phyloP scores from a whole-genome alignment of 2,113 vertebrate species.

The Oreocharis arfaki region DNA sequence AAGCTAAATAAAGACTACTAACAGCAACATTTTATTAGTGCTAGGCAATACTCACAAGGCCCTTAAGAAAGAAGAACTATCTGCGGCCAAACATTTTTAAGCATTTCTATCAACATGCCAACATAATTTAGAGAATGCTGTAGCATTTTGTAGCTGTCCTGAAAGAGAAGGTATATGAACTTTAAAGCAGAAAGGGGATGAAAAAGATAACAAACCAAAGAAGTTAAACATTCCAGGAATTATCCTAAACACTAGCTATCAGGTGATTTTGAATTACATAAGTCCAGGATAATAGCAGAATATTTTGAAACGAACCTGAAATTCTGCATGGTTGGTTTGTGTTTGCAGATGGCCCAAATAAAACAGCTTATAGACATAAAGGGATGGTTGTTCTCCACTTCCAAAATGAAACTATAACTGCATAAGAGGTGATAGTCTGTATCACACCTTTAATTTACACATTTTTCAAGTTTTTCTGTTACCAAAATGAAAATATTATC shows the following conservation, averaged over 20 bases:
- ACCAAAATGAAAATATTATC: constrained; percentile 29
- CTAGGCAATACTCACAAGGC: constrained; percentile 21
- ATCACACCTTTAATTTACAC: constrained; percentile 15
- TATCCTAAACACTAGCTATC: neutral
- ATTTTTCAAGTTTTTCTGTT: constrained; percentile 44
- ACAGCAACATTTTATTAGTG: neutral
- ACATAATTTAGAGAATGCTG: neutral
- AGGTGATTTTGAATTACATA: neutral
- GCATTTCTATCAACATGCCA: neutral
- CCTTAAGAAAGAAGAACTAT: neutral
- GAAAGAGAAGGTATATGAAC: neutral
- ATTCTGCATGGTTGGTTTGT: neutral
- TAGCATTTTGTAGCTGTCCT: neutral
- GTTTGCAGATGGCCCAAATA: neutral
- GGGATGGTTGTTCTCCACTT: constrained; percentile 3
- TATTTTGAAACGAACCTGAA: neutral
- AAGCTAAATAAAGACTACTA: constrained; percentile 16
- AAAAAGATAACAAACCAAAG: neutral
- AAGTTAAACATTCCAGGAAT: neutral
- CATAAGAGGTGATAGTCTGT: constrained; percentile 3
- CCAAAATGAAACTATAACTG: neutral
- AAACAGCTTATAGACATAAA: neutral
- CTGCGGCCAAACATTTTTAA: constrained; percentile 34
- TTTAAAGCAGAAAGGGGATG: neutral
- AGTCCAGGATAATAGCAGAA: neutral